phyloP scores from a whole-genome alignment of 2,797 vertebrate species.

The Sebastes matsubarae region DNA sequence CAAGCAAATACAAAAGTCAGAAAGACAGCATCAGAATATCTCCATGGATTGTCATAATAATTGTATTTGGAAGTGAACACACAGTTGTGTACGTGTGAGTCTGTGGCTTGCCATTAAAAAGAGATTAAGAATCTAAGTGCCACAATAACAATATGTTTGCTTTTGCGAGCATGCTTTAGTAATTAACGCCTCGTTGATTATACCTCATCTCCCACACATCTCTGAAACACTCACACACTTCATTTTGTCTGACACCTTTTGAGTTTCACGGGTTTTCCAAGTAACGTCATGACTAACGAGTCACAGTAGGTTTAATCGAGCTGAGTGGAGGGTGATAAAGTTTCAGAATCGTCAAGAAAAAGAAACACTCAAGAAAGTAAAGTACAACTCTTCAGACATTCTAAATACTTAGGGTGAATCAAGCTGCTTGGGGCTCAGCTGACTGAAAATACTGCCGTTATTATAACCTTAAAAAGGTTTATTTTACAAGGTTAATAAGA shows the following conservation, averaged over 20 bases:
- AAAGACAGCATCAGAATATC: not conserved
- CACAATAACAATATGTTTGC: conserved; percentile 1
- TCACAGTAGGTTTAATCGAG: not conserved
- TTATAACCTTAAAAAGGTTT: not conserved
- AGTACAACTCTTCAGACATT: not conserved
- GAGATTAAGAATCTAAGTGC: conserved; percentile 17
- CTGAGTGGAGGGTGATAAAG: not conserved
- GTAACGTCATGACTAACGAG: not conserved
- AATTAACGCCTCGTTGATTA: conserved; percentile 25
- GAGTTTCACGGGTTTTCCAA: not conserved
- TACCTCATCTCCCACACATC: conserved; percentile 1
- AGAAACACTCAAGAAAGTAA: not conserved
- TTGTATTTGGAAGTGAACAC: not conserved
- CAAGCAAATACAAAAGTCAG: not conserved
- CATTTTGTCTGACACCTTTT: not conserved
- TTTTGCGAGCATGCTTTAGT: not conserved
- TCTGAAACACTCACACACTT: not conserved
- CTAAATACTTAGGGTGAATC: not conserved
- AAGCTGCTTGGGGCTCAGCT: not conserved
- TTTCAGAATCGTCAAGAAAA: not conserved
- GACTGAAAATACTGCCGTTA: not conserved
- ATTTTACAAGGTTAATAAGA: not conserved
- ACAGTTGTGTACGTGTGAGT: not conserved
- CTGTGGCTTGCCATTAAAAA: conserved; percentile 15
- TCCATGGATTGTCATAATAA: not conserved